phyloP scores from a whole-genome alignment of 2,797 vertebrate genomes.

The Nyctibius grandis region DNA sequence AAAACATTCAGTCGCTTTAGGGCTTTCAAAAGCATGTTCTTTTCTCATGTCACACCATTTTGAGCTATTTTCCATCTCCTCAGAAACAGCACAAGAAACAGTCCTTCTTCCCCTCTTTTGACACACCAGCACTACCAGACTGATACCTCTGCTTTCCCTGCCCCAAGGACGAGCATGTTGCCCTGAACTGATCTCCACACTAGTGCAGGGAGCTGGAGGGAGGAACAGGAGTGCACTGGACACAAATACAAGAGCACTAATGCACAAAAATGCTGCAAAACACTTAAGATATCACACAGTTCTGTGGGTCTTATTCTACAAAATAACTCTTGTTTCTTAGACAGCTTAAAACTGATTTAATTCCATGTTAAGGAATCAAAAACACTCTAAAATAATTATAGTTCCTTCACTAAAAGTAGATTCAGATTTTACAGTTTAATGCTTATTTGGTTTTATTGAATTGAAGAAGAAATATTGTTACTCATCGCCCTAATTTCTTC shows the following conservation, averaged over 20 bases:
- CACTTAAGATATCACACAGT: background rate
- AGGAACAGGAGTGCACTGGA: background rate
- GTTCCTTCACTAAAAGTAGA: background rate
- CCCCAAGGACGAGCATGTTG: fast-evolving
- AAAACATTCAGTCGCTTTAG: background rate
- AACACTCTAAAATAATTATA: background rate
- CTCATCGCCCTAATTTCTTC: background rate
- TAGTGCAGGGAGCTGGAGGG: background rate
- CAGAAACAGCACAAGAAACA: background rate
- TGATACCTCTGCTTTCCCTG: background rate
- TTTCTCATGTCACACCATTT: background rate
- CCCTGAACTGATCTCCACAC: background rate
- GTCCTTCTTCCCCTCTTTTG: background rate
- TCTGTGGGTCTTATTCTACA: background rate
- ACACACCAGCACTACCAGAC: background rate
- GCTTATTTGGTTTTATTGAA: background rate
- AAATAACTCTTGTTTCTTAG: background rate
- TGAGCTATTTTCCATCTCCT: background rate
- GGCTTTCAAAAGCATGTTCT: background rate
- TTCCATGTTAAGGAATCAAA: background rate
- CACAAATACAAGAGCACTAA: background rate
- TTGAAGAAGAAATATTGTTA: background rate
- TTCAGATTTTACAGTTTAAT: background rate
- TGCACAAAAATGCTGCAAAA: background rate
- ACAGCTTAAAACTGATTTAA: background rate